A percentile compares a stretch with the other conserved stretches of the same genome.
phyloP scores from a whole-genome alignment of 2,113 vertebrate genomes.

The Platycercus adscitus region DNA sequence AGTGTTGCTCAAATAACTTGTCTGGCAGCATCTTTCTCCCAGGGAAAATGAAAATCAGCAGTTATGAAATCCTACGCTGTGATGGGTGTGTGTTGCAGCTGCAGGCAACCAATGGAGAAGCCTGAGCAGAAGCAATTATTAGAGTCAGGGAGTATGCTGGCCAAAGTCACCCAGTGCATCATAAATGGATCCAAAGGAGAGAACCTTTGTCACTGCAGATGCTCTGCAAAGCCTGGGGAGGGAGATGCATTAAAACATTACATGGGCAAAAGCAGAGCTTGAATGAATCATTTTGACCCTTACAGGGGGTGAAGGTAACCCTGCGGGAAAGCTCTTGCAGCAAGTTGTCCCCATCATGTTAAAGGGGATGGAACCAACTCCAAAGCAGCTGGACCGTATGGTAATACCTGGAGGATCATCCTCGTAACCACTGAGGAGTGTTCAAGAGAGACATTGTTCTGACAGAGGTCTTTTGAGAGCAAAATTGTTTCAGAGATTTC shows the following conservation, averaged over 20 bases:
- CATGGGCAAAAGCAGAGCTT: rapidly evolving
- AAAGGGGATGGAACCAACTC: neutral
- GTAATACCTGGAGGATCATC: neutral
- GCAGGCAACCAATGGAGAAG: neutral
- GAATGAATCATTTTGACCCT: neutral
- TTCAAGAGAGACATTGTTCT: neutral
- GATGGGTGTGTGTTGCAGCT: rapidly evolving
- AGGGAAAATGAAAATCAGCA: neutral
- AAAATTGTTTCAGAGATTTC: neutral
- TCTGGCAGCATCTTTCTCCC: neutral
- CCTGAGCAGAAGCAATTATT: neutral
- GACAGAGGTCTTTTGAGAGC: neutral
- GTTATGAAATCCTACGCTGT: rapidly evolving
- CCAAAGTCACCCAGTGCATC: neutral
- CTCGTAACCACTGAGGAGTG: too few relatives aligned
- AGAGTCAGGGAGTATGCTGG: rapidly evolving
- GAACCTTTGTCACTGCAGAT: rapidly evolving
- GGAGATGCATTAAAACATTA: neutral
- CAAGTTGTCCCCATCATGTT: neutral
- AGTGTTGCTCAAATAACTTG: neutral
- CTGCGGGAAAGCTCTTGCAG: neutral
- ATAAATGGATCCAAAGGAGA: neutral
- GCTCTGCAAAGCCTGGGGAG: neutral
- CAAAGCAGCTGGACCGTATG: rapidly evolving
- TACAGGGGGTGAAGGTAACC: neutral